phyloP scores from a whole-genome alignment of 2,113 vertebrate genomes.

The Platysteira castanea region DNA sequence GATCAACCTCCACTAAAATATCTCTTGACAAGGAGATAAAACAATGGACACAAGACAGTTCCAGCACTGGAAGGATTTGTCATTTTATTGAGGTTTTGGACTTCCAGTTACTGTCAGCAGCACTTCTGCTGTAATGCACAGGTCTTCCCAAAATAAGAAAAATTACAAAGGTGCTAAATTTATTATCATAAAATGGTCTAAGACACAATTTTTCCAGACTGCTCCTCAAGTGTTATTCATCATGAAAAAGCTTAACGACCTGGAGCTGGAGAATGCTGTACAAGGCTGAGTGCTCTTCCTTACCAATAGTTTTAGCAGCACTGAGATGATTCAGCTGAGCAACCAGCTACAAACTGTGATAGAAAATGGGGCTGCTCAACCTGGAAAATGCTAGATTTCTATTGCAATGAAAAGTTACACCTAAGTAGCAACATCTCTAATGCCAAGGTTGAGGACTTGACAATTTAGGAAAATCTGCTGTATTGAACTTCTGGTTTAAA shows the following conservation, averaged over 20 bases:
- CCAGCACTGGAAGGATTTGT: not conserved
- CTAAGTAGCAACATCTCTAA: not conserved
- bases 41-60: not conserved
- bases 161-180: not conserved
- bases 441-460: not conserved
- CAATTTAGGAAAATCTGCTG: not conserved
- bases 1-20: not conserved
- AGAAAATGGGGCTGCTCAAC: not conserved
- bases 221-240: not conserved
- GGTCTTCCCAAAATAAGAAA: not conserved
- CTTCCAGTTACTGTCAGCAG: not conserved
- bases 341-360: not conserved
- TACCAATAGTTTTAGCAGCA: not conserved
- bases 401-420: not conserved
- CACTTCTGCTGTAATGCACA: not conserved
- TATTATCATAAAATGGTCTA: not conserved
- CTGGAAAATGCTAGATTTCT: not conserved
- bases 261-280: not conserved
- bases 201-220: not conserved
- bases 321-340: not conserved
- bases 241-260: not conserved
- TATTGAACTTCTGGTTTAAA: not conserved
- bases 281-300: not conserved
- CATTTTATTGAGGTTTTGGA: not conserved
- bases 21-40: not conserved